phyloP scores from a whole-genome alignment of 2,888 invertebrate genomes.

The Galerucella calmariensis region DNA sequence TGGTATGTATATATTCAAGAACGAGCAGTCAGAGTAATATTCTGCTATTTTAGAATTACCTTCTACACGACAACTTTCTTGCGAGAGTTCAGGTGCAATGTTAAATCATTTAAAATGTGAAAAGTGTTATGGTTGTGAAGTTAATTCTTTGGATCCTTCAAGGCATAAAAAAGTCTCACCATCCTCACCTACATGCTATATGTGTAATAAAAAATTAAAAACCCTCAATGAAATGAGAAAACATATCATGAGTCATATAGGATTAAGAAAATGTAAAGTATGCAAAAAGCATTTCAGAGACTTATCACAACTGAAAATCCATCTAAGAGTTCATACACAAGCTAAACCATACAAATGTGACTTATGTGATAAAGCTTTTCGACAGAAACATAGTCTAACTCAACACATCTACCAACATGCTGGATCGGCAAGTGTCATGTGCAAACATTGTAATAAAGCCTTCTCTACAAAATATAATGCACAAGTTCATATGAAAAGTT shows the following conservation, averaged over 20 bases:
- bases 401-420: constrained; percentile 12
- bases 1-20: neutral
- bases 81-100: neutral
- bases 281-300: constrained; percentile 15
- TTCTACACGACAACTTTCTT: neutral
- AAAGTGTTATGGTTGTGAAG: constrained; percentile 13
- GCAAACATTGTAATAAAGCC: constrained; percentile 12
- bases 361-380: constrained; percentile 11
- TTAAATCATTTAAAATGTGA: constrained; percentile 6
- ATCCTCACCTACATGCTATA: neutral
- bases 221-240: constrained; percentile 2
- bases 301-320: constrained; percentile 6
- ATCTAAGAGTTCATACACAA: constrained; percentile 13
- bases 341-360: constrained; percentile 12
- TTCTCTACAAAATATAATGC: constrained; percentile 21
- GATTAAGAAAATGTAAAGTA: constrained; percentile 18
- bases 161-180: constrained; percentile 10
- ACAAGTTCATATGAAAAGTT: constrained; percentile 14
- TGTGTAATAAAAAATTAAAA: constrained; percentile 12
- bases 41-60: neutral
- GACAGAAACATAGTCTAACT: constrained; percentile 12
- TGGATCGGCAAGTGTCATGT: constrained; percentile 6
- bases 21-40: neutral
- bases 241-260: constrained; percentile 14
- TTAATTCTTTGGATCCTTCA: neutral